phyloP scores from a whole-genome alignment of 53 echinoderm and acorn worm genomes.

The Paracentrotus lividus region DNA sequence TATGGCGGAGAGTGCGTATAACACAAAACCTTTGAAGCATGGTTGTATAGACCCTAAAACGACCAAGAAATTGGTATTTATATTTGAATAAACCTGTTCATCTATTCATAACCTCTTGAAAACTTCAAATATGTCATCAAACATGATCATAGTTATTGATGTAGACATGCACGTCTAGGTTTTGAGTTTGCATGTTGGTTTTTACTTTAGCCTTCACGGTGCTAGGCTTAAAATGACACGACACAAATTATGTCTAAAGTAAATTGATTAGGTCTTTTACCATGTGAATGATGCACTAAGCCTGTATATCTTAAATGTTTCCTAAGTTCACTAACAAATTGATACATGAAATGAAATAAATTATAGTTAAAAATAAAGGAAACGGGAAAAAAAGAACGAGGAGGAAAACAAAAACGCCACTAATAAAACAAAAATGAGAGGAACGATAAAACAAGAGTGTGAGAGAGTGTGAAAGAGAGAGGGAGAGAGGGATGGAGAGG shows the following conservation, averaged over 20 bases:
- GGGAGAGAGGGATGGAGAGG: background rate
- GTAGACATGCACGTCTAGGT: too few species aligned
- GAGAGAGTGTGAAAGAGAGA: too few species aligned
- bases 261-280: too few species aligned
- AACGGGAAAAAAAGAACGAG: too few species aligned
- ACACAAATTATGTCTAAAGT: background rate
- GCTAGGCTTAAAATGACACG: background rate
- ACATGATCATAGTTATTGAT: background rate
- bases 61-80: slow-evolving; percentile 6
- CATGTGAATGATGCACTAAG: too few species aligned
- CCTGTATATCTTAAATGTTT: too few species aligned
- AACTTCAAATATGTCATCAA: background rate
- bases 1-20: background rate
- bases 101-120: slow-evolving; percentile 1
- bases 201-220: background rate
- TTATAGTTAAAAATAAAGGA: too few species aligned
- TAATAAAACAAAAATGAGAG: background rate
- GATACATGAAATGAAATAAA: too few species aligned
- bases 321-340: too few species aligned
- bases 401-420: too few species aligned
- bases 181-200: background rate
- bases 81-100: background rate
- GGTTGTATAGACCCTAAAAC: background rate
- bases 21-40: background rate
- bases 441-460: too few species aligned